Percentiles rank a stretch among this genome's conserved stretches.
Evolutionary conservation across 2,113 vertebrate species (phyloP).

Genomic region (Axis porcinus): DNA sequence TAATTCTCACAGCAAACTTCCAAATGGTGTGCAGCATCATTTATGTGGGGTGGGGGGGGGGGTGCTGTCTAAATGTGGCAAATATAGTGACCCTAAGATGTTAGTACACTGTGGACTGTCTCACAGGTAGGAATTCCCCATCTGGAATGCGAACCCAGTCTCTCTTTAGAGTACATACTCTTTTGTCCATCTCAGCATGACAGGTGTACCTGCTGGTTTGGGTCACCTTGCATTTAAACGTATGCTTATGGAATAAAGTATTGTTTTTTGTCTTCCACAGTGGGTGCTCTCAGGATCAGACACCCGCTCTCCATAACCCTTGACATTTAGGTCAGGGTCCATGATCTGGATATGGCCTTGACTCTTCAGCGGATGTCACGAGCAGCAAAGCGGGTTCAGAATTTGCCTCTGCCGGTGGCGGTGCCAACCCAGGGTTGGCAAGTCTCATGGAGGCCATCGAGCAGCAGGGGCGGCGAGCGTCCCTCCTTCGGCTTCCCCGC

Average conservation of each 20-base stretch:
- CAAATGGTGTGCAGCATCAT: background rate
- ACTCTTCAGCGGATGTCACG: background rate
- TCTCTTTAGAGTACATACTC: background rate
- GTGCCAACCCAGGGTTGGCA: background rate
- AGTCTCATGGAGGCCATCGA: no score
- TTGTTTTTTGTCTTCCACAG: background rate
- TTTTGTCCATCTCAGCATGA: background rate
- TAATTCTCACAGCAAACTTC: background rate
- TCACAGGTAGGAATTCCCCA: background rate
- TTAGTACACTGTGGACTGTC: background rate
- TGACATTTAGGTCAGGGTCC: background rate
- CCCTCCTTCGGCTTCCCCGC: background rate
- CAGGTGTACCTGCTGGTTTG: background rate
- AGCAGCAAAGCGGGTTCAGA: background rate
- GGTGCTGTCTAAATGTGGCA: background rate
- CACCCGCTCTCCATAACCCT: background rate
- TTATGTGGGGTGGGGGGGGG: accelerated
- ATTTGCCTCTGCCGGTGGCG: background rate
- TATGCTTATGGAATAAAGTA: background rate
- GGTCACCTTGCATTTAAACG: background rate
- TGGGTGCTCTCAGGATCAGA: background rate
- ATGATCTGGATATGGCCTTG: background rate
- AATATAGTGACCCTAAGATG: background rate
- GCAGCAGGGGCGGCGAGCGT: no score
- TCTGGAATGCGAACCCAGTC: background rate